A percentile compares a stretch with the other conserved stretches of the same genome.
Conservation (phyloP, 2,113 vertebrate species). For the Poeciliopsis retropinna region DNA sequence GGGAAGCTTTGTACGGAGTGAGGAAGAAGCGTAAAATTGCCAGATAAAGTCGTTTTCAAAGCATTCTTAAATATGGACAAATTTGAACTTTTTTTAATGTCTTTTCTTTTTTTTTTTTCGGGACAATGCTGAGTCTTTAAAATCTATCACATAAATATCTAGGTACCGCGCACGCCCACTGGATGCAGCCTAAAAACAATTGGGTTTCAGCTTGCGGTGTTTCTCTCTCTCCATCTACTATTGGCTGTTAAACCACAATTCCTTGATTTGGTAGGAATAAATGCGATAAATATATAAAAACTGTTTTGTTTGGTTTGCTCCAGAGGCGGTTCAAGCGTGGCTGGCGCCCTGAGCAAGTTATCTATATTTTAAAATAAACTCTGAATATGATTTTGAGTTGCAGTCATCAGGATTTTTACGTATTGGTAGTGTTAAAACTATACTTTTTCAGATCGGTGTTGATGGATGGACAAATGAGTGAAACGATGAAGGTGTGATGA, state of each 20-base stretch:
- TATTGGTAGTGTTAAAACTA: no score
- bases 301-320: no score
- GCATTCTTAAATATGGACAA: not conserved
- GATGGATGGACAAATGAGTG: not conserved
- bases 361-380: no score
- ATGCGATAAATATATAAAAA: no score
- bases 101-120: not conserved
- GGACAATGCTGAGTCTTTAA: not conserved
- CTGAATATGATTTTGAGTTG: no score
- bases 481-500: not conserved
- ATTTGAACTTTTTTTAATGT: not conserved
- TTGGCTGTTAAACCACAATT: slow-evolving; percentile 50
- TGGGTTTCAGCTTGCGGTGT: slow-evolving; percentile 34
- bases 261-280: slow-evolving; percentile 23
- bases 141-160: slow-evolving; percentile 47
- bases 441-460: not conserved
- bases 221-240: slow-evolving; percentile 11
- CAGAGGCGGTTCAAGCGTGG: no score
- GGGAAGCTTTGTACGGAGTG: not conserved
- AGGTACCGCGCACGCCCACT: slow-evolving; percentile 41
- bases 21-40: not conserved
- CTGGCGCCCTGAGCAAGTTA: no score
- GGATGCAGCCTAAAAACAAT: slow-evolving; percentile 24
- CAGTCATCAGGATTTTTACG: no score
- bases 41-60: not conserved